Evolutionary conservation across 2,113 vertebrate species (phyloP).

Genomic region (Callipepla squamata): DNA sequence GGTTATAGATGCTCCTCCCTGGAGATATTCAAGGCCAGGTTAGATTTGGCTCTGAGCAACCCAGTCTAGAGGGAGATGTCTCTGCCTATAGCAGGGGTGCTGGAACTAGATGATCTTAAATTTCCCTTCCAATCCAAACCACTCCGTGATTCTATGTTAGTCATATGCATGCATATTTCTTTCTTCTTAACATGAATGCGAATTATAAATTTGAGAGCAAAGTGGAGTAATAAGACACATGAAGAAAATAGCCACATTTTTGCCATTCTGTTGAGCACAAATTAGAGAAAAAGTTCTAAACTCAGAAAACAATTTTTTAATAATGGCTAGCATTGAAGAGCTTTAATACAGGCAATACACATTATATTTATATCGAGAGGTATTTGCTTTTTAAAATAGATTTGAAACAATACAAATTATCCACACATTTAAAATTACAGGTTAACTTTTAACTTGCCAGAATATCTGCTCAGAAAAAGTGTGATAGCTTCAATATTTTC

Average conservation of each 20-base stretch:
- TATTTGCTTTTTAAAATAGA: conserved; percentile 2
- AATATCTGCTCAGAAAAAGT: not conserved
- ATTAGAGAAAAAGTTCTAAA: not conserved
- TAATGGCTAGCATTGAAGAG: not conserved
- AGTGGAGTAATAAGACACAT: not conserved
- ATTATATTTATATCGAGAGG: not conserved
- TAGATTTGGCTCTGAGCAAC: too few relatives aligned
- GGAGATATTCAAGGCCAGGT: too few relatives aligned
- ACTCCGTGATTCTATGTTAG: not conserved
- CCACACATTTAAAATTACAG: not conserved
- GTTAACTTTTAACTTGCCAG: not conserved
- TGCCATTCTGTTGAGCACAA: not conserved
- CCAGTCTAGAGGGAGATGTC: too few relatives aligned
- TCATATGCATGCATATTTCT: not conserved
- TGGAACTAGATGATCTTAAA: too few relatives aligned
- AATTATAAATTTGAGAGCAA: not conserved
- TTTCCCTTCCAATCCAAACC: too few relatives aligned
- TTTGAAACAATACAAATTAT: not conserved
- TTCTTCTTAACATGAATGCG: not conserved
- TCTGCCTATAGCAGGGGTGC: too few relatives aligned
- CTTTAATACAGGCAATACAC: not conserved
- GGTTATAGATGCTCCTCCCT: too few relatives aligned
- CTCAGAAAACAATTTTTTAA: not conserved
- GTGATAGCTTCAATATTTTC: not conserved
- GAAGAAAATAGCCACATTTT: not conserved